Base-by-base conservation (phyloP, 2,113 vertebrate species). In the Amphiprion ocellaris region DNA sequence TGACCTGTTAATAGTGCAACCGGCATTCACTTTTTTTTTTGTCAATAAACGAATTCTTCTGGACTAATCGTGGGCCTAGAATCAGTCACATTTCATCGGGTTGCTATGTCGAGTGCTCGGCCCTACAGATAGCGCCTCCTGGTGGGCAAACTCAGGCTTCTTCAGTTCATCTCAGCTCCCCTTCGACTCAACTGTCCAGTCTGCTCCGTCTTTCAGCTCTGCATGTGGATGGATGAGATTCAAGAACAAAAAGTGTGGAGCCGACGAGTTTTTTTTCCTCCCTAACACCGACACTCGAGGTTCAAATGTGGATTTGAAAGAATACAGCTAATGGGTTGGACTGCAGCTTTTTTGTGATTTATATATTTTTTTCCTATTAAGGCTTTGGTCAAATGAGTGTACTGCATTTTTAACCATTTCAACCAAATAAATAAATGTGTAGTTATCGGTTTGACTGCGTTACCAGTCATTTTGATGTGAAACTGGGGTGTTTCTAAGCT, bases 321-420 rank as follows among this genome's bases (percentile, higher is more conserved):
- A 82, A 81, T 74, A 78, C 63, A 86, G 70, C 84, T 81, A 88
- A 81, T 65, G 72, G 91, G 81, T 88, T 90, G 84, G 87, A 88
- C 87, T 89, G 76, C 74, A 78, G 79, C 61, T 91, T 88, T 91
- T 77, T 88, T 91, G 90, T 93, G 88, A 83, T 91, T 91, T 87
- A 74, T 39, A 58, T n/a, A 8, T 14, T 65, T 44, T 55, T 65
- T 70, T 89, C 52, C 39, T 62, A 85, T 82, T 77, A 87, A 89
- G 86, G 79, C 83, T 90, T 93, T 91, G 90, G 91, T 92, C 89
- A 88, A 87, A 90, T 92, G 91, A 91, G 90, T 95, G 90, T 94
- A 90, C 39, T 79, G 88, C 81, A 88, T 94, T 92, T 92, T 91
- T 92, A 88, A 91, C 26, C 46, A 86, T 89, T 90, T 93, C 78